Base-by-base conservation (phyloP, 2,888 invertebrate genomes). In the Cerastoderma edule region DNA sequence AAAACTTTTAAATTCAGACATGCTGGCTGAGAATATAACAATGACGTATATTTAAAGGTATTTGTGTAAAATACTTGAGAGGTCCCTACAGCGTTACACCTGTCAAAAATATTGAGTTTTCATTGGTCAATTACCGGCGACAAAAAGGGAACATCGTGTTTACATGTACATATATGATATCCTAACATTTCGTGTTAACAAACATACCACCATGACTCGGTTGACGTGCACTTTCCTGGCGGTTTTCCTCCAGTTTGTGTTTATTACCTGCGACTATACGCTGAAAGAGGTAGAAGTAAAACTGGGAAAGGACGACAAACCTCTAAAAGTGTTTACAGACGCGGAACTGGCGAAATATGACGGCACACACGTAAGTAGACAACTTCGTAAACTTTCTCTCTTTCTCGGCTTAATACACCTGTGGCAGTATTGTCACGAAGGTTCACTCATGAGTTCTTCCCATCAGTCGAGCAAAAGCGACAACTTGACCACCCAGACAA, bases 281-380 rank as follows among this genome's bases (percentile, higher is more conserved):
- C 79, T 75, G 19, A 46, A 80, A 28, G 56, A 78, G 35, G 74
- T 85, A 16, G 80, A 83, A 71, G 75, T 89, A 32, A 70, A 83
- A 54, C 75, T 72, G 32, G 70, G 79, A 54, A 67, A 74, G 66
- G 84, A 82, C 10, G 84, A 84, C 10, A 83, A 84, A 27, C 82
- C 84, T 10, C 76, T 82, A 8, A 85, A 83, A 75, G 85, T 89
- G 39, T 90, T 89, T 65, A 87, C 90, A 39, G 77, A 78, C 2
- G 84, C 82, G 53, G 86, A 89, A 77, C 54, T 90, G 19, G 80
- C 78, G 19, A 76, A 85, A 75, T 89, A 83, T 54, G 89, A 89
- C 68, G 90, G 87, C 32, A 83, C 86, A 44, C 78, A 89, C 74
- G 89, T 89, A 80, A 83, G 85, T 78, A 32, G 5, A 22, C 16